Conservation (phyloP, 2,797 vertebrate genomes). For the Menidia menidia region DNA sequence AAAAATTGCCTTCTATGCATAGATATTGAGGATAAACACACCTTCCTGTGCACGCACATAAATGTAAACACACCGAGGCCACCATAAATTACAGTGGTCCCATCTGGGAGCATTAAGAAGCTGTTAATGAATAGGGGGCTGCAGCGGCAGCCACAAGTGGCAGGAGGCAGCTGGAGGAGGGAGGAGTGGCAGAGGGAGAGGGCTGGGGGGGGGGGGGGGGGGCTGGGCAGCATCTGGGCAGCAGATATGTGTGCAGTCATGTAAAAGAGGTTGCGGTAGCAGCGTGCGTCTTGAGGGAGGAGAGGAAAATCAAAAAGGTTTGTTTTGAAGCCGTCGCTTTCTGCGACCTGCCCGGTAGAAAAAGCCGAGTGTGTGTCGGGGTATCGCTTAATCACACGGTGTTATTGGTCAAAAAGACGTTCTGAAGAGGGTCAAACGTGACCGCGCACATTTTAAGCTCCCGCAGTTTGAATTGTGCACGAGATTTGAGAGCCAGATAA, state of each 20-base stretch:
- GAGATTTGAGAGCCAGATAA: conserved; percentile 48
- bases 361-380: conserved; percentile 22
- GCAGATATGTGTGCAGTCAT: conserved; percentile 79
- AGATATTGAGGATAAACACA: conserved; percentile 60
- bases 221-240: conserved; percentile 79
- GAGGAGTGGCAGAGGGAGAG: conserved; percentile 32
- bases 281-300: conserved; percentile 58
- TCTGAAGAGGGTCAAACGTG: conserved; percentile 38
- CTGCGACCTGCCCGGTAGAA: conserved; percentile 41
- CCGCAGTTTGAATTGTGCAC: conserved; percentile 14
- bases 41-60: conserved; percentile 41
- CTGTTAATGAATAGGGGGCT: conserved; percentile 83
- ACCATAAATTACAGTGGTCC: conserved; percentile 77
- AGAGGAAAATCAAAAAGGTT: conserved; percentile 51
- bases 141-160: conserved; percentile 76
- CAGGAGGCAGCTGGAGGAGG: conserved; percentile 66
- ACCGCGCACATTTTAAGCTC: conserved; percentile 36
- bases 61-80: conserved; percentile 57
- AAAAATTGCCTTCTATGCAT: conserved; percentile 62
- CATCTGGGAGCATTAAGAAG: conserved; percentile 84
- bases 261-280: conserved; percentile 72
- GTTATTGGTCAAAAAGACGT: conserved; percentile 16
- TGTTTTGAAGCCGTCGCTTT: conserved; percentile 59
- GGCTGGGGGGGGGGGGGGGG: conserved; percentile 20
- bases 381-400: conserved; percentile 29